Evolutionary conservation across 1,140 invertebrate species (phyloP).

Genomic region (Limonius californicus): DNA sequence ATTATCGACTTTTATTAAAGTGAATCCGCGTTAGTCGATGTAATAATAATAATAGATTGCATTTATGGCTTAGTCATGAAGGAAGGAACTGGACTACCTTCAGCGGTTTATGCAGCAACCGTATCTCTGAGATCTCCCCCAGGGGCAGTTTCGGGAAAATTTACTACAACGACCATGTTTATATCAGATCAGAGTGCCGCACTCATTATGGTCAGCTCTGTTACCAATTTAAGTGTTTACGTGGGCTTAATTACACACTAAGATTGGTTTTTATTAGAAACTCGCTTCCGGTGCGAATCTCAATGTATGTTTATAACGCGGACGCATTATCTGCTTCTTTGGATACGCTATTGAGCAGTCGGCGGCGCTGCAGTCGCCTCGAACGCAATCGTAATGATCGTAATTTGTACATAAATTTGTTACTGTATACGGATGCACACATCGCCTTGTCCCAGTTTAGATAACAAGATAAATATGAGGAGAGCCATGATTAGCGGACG

Average conservation of each 20-base stretch:
- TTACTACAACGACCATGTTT: constrained; percentile 8
- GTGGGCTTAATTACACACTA: constrained; percentile 17
- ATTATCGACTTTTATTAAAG: no score
- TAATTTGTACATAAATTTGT: background rate
- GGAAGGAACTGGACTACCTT: constrained; percentile 18
- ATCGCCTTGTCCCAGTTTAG: background rate
- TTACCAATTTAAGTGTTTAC: constrained; percentile 20
- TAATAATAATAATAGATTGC: constrained; percentile 14
- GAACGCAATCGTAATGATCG: background rate
- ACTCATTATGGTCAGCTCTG: constrained; percentile 5
- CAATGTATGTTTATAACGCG: constrained; percentile 6
- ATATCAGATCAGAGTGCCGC: constrained; percentile 17
- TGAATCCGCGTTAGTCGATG: no score
- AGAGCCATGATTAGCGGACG: background rate
- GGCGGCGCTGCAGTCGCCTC: background rate
- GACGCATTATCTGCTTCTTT: background rate
- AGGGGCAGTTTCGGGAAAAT: constrained; percentile 14
- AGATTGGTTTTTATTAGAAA: background rate
- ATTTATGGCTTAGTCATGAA: constrained; percentile 19
- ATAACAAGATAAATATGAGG: background rate
- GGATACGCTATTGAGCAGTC: background rate
- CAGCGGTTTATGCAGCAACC: constrained; percentile 12
- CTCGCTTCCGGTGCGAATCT: constrained; percentile 1
- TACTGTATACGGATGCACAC: background rate
- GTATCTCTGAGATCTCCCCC: constrained; percentile 8